A percentile compares a stretch with the other conserved stretches of the same genome.
Evolutionary conservation across 2,797 vertebrate genomes (phyloP).

Genomic region (Coracias cyanogaster): DNA sequence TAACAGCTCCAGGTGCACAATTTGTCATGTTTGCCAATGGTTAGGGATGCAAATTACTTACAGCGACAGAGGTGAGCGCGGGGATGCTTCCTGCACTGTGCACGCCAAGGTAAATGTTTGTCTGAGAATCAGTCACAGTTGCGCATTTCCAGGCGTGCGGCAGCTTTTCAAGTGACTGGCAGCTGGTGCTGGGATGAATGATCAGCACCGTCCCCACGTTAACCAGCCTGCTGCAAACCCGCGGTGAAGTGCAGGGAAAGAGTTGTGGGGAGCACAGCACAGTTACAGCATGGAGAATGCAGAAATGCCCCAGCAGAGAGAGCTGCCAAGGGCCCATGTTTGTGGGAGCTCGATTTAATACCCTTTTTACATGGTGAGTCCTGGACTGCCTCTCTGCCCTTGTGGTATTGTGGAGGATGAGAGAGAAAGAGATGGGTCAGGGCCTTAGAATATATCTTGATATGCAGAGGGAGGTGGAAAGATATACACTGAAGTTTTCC

Average conservation of each 20-base stretch:
- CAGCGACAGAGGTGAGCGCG: neutral
- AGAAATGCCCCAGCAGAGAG: neutral
- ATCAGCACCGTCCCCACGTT: neutral
- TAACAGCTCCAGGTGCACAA: slow-evolving; percentile 31
- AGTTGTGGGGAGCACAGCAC: neutral
- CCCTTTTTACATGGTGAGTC: neutral
- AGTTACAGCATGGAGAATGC: neutral
- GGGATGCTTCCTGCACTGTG: neutral
- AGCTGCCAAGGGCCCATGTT: neutral
- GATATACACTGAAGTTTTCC: neutral
- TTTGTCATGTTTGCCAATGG: slow-evolving; percentile 46
- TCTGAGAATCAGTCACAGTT: slow-evolving; percentile 16
- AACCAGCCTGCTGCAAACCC: neutral
- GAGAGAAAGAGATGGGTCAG: neutral
- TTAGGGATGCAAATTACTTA: slow-evolving; percentile 53
- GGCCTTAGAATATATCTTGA: neutral
- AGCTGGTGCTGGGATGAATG: slow-evolving; percentile 23
- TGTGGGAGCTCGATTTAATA: neutral
- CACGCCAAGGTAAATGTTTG: slow-evolving; percentile 61
- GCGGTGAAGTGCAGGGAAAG: neutral
- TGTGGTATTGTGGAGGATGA: neutral
- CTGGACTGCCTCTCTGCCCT: neutral
- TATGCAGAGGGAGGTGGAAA: neutral
- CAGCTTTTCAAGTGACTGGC: neutral
- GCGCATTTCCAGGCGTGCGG: slow-evolving; percentile 39